Percentiles rank a stretch among this genome's conserved stretches.
These are phyloP conservation scores for Laothoe populi DNA, from an alignment of 2,888 invertebrate species.

Conservation along the genomic window DNA sequence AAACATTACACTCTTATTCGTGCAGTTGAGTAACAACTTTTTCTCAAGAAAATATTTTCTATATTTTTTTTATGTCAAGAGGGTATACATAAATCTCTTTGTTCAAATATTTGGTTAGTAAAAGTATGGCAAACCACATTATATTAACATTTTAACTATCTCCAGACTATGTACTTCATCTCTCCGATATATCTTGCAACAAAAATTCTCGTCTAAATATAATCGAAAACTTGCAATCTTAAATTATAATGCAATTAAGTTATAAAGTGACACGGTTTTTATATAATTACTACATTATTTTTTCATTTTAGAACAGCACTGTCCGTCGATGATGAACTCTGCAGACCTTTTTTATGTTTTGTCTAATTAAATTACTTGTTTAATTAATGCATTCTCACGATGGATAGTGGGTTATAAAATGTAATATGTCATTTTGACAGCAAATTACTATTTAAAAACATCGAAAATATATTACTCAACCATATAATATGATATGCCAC, in stretches of 20 bases:
- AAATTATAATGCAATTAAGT: slow-evolving; percentile 19
- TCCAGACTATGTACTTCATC: slow-evolving; percentile 10
- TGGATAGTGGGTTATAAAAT: slow-evolving; percentile 11
- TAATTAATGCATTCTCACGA: background rate
- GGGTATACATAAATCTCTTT: background rate
- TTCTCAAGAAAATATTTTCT: too few relatives aligned
- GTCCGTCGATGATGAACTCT: background rate
- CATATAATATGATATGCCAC: slow-evolving; percentile 12
- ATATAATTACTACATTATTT: background rate
- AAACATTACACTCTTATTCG: too few relatives aligned
- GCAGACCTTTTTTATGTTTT: background rate
- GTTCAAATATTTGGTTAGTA: slow-evolving; percentile 44
- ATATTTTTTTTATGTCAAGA: slow-evolving; percentile 1
- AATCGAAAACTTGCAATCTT: background rate
- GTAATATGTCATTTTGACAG: slow-evolving; percentile 3
- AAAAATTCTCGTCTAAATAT: slow-evolving; percentile 19
- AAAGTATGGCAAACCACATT: slow-evolving; percentile 41
- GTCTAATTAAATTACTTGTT: background rate
- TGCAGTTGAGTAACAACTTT: too few relatives aligned
- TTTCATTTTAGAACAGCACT: background rate
- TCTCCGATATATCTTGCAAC: slow-evolving; percentile 17
- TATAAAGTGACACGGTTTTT: slow-evolving; percentile 1
- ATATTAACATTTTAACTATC: slow-evolving; percentile 15
- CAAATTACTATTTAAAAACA: slow-evolving; percentile 10
- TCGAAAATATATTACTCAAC: slow-evolving; percentile 20